Percentiles rank a stretch among this genome's conserved stretches.
Evolutionary conservation across 2,113 vertebrate species (phyloP).

Genomic region (Zeus faber): DNA sequence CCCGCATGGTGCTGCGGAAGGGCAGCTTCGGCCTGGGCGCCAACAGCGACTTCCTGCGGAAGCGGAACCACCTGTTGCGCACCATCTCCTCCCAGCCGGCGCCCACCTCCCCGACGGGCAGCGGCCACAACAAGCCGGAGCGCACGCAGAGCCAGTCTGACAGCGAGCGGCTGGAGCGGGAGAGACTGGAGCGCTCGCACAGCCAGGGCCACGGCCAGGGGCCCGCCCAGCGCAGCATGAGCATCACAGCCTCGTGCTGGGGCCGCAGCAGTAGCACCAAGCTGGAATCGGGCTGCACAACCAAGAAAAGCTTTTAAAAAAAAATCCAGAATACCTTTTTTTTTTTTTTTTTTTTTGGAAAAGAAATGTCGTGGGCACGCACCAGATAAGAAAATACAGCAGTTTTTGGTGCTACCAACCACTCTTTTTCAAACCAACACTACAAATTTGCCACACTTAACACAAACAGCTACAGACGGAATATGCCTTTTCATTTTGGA

Average conservation of each 20-base stretch:
- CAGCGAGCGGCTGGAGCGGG: constrained; percentile 68
- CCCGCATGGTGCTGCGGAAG: constrained; percentile 93
- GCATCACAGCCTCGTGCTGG: constrained; percentile 88
- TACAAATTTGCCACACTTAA: constrained; percentile 21
- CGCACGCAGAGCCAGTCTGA: constrained; percentile 88
- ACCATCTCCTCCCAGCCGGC: constrained; percentile 94
- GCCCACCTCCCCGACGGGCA: constrained; percentile 76
- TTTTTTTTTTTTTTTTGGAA: background rate
- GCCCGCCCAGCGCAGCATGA: constrained; percentile 81
- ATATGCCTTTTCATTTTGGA: constrained; percentile 32
- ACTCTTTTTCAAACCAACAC: constrained; percentile 30
- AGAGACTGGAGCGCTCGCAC: constrained; percentile 76
- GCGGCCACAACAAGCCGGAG: constrained; percentile 75
- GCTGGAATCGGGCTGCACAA: constrained; percentile 73
- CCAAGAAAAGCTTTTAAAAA: constrained; percentile 31
- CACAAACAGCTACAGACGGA: constrained; percentile 25
- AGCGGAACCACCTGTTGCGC: constrained; percentile 92
- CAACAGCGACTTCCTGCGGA: constrained; percentile 91
- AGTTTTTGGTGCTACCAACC: constrained; percentile 23
- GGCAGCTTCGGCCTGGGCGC: constrained; percentile 93
- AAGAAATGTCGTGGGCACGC: constrained; percentile 23
- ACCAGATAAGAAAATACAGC: constrained; percentile 31
- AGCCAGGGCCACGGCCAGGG: constrained; percentile 38
- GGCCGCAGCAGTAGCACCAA: constrained; percentile 80
- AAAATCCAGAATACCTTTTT: background rate